A percentile compares a stretch with the other conserved stretches of the same genome.
Conservation (phyloP, 2,797 vertebrate genomes). For the Rhinella marina region DNA sequence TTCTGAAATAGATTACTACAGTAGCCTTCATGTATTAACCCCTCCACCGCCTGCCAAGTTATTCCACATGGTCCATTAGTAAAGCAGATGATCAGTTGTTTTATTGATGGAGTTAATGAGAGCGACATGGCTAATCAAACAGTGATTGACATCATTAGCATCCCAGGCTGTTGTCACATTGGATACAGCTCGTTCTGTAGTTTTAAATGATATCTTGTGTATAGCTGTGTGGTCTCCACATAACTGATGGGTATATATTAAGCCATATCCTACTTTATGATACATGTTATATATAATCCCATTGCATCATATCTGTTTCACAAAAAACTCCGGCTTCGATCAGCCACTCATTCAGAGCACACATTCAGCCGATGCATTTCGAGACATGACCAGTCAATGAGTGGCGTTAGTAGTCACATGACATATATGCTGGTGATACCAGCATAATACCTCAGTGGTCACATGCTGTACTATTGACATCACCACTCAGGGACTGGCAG, state of each 20-base stretch:
- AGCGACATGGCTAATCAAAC: slow-evolving; percentile 47
- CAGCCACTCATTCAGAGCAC: neutral
- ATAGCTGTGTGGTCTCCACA: too few relatives aligned
- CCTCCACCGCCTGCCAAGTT: neutral
- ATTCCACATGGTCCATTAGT: slow-evolving; percentile 6
- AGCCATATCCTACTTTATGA: too few relatives aligned
- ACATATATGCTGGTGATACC: too few relatives aligned
- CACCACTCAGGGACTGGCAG: too few relatives aligned
- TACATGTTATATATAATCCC: too few relatives aligned
- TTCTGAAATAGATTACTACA: slow-evolving; percentile 74
- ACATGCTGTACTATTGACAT: too few relatives aligned
- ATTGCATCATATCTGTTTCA: too few relatives aligned
- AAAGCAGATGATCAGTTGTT: slow-evolving; percentile 5
- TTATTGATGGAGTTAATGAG: slow-evolving; percentile 36
- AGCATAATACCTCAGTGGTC: too few relatives aligned
- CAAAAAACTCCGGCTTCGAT: neutral
- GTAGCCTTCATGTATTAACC: slow-evolving; percentile 65
- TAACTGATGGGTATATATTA: too few relatives aligned
- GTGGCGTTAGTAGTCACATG: too few relatives aligned
- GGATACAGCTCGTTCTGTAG: neutral
- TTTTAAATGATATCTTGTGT: neutral
- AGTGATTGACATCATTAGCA: slow-evolving; percentile 43
- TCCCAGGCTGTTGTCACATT: slow-evolving; percentile 21
- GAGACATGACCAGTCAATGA: too few relatives aligned
- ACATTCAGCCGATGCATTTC: too few relatives aligned